Percentiles rank a stretch among this genome's conserved stretches.
Conservation (phyloP, 2,113 vertebrate genomes). For the Brienomyrus longianalis region DNA sequence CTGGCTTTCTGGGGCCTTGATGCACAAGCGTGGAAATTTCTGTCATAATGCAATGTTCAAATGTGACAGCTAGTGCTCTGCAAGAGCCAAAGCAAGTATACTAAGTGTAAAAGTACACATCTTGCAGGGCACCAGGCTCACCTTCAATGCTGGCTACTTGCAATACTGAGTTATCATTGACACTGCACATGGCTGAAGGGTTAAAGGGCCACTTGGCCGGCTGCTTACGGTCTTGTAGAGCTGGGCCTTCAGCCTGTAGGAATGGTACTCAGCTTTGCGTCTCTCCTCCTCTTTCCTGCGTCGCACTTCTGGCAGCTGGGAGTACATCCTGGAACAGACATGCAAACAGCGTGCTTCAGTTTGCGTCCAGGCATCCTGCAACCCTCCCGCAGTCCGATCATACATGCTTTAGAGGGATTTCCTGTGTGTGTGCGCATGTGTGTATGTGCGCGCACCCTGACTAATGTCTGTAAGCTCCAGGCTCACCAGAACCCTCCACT, state of each 20-base stretch:
- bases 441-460: neutral
- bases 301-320: constrained; percentile 81
- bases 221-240: constrained; percentile 74
- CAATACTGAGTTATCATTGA: neutral
- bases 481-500: neutral
- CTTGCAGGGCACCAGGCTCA: neutral
- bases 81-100: neutral
- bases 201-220: neutral
- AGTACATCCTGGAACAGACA: constrained; percentile 69
- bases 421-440: neutral
- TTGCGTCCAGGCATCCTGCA: neutral
- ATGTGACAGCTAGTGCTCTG: neutral
- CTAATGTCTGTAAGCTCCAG: neutral
- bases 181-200: too few species aligned
- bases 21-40: neutral
- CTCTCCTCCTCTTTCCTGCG: constrained; percentile 72
- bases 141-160: neutral
- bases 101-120: neutral
- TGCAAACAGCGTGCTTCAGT: neutral
- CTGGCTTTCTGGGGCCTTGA: neutral
- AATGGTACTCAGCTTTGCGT: constrained; percentile 65
- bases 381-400: neutral
- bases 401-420: neutral
- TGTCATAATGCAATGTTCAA: neutral
- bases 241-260: constrained; percentile 74